Conservation (phyloP, 2,797 vertebrate genomes). For the Mus caroli region DNA sequence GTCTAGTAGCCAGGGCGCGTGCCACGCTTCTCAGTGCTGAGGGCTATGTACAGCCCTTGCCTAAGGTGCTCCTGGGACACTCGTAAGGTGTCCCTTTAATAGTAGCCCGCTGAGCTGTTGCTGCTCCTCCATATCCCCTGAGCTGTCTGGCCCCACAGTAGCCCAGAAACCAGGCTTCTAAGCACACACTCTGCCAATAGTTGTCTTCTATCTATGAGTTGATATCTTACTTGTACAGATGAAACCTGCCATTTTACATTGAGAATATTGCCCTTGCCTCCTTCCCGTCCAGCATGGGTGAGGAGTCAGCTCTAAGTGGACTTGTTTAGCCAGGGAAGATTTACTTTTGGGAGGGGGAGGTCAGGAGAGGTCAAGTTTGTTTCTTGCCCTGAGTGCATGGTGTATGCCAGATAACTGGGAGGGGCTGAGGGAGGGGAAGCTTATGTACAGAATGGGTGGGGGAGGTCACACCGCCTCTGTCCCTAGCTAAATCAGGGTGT, state of each 20-base stretch:
- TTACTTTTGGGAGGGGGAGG: conserved; percentile 66
- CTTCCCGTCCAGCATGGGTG: conserved; percentile 48
- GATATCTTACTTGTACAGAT: background rate
- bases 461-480: conserved; percentile 60
- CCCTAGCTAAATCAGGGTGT: conserved; percentile 67
- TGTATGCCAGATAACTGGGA: conserved; percentile 73
- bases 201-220: conserved; percentile 25
- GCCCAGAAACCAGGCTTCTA: background rate
- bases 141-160: conserved; percentile 4
- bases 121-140: background rate
- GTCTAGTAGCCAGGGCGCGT: background rate
- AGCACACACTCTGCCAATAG: background rate
- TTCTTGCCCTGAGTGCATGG: conserved; percentile 73
- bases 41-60: background rate
- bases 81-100: conserved; percentile 54
- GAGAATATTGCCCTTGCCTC: background rate
- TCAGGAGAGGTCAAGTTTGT: conserved; percentile 72
- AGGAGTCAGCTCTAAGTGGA: conserved; percentile 44
- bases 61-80: background rate
- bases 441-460: conserved; percentile 75
- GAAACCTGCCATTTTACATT: background rate
- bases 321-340: conserved; percentile 52
- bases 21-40: background rate
- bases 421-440: conserved; percentile 36
- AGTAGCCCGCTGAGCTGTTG: background rate